These are phyloP conservation scores for Prinia subflava DNA, from an alignment of 2,113 vertebrate species.

Conservation along the genomic window DNA sequence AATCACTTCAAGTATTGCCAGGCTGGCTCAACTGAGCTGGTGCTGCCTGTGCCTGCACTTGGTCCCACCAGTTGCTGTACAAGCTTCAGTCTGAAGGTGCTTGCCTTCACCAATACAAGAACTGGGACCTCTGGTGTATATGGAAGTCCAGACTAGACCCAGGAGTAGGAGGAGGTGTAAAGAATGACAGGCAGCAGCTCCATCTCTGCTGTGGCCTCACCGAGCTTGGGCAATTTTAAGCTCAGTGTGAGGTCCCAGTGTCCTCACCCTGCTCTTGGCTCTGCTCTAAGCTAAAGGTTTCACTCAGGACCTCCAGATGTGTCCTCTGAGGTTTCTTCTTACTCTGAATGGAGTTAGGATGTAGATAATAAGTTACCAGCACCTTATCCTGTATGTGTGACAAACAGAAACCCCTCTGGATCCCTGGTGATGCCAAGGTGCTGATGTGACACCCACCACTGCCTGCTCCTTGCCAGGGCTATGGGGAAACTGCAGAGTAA, in stretches of 20 bases:
- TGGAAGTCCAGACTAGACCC: background rate
- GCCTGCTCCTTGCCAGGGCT: background rate
- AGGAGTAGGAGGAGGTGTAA: background rate
- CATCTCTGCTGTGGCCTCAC: background rate
- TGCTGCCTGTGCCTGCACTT: background rate
- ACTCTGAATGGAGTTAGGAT: background rate
- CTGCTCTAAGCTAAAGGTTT: background rate
- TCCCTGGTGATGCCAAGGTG: background rate
- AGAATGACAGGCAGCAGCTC: background rate
- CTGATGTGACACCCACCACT: background rate
- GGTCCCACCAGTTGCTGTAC: fast-evolving
- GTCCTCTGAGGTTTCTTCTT: background rate
- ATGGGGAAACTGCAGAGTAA: constrained; percentile 97
- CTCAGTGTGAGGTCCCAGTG: background rate
- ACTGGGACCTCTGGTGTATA: background rate
- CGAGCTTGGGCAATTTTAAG: background rate
- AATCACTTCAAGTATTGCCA: background rate
- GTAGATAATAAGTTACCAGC: background rate
- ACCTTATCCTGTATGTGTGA: background rate
- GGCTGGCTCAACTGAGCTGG: background rate
- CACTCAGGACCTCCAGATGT: background rate
- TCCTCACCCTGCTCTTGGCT: background rate
- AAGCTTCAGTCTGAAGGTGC: background rate
- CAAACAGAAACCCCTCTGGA: background rate
- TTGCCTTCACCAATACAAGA: background rate